Evolutionary conservation across 1,140 invertebrate genomes (phyloP).

Genomic region (honey bee (Apis mellifera)): DNA sequence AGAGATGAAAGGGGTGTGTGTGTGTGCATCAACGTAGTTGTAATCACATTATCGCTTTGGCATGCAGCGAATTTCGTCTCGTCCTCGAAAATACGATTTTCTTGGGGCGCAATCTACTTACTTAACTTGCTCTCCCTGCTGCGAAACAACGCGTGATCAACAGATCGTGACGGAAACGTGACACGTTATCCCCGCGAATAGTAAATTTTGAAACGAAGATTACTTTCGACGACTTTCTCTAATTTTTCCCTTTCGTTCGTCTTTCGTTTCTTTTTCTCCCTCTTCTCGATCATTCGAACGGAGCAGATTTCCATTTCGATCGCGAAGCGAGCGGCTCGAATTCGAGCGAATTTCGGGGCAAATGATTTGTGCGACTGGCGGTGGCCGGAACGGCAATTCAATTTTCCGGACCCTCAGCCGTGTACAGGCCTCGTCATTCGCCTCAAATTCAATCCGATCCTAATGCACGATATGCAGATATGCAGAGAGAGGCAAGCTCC

Average conservation of each 20-base stretch:
- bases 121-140: not conserved
- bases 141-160: too few species aligned
- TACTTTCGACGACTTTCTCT: too few species aligned
- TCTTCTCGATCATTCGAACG: too few species aligned
- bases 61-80: not conserved
- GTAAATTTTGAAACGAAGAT: too few species aligned
- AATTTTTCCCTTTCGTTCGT: too few species aligned
- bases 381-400: slow-evolving; percentile 52
- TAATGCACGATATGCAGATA: slow-evolving; percentile 47
- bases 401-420: slow-evolving; percentile 54
- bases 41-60: slow-evolving; percentile 13
- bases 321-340: too few species aligned
- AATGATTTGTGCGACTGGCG: slow-evolving; percentile 46
- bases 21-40: not conserved
- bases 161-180: too few species aligned
- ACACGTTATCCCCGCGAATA: too few species aligned
- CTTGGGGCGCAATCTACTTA: not conserved
- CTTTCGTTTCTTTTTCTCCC: too few species aligned
- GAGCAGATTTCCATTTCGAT: not conserved
- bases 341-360: slow-evolving; percentile 17
- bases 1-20: not conserved
- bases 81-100: not conserved
- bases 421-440: slow-evolving; percentile 39
- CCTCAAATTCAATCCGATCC: slow-evolving; percentile 47
- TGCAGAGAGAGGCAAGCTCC: not conserved